Percentiles rank a stretch among this genome's conserved stretches.
These are phyloP conservation scores for Nycticebus coucang DNA, from an alignment of 2,113 vertebrate genomes.

Conservation along the genomic window DNA sequence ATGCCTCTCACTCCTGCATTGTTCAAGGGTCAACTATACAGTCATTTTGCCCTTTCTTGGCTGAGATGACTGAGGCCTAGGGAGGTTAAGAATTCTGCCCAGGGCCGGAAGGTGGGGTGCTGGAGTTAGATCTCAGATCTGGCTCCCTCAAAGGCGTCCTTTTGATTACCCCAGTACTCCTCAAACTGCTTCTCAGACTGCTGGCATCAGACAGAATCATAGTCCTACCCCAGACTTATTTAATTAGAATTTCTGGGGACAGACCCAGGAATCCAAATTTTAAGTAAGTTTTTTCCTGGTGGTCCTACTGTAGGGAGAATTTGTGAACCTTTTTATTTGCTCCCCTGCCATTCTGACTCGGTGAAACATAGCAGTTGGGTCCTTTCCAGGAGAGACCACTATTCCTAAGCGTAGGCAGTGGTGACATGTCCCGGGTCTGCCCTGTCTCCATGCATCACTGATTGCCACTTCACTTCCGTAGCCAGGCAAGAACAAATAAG, in stretches of 20 bases:
- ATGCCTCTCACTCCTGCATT: neutral
- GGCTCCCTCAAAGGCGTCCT: neutral
- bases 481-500: conserved; percentile 49
- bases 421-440: neutral
- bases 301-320: accelerated
- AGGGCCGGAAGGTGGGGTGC: neutral
- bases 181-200: neutral
- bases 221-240: neutral
- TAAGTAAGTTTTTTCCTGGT: neutral
- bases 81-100: neutral
- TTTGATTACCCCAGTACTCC: accelerated
- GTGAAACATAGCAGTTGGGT: neutral
- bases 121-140: neutral
- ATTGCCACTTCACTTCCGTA: neutral
- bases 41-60: accelerated
- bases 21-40: neutral
- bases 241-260: neutral
- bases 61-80: neutral
- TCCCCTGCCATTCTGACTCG: neutral
- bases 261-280: neutral
- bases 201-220: neutral
- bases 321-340: accelerated
- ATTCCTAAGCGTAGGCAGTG: accelerated
- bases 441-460: neutral
- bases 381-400: neutral